A percentile compares a stretch with the other conserved stretches of the same genome.
These are phyloP conservation scores for Leontocebus nigricollis DNA, from an alignment of 2,797 vertebrate genomes.

Conservation along the genomic window DNA sequence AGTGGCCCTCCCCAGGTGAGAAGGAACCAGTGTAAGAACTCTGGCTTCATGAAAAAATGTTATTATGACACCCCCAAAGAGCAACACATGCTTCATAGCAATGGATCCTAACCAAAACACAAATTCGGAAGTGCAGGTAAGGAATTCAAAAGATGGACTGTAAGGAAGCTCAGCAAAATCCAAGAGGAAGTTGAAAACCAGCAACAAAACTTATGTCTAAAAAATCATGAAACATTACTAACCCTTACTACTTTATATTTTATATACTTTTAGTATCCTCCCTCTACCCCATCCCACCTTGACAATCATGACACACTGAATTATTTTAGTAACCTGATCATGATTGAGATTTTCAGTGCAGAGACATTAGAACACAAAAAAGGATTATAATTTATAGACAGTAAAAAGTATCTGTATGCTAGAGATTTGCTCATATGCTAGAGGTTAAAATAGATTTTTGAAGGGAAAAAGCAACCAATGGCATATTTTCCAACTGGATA, in stretches of 20 bases:
- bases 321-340: neutral
- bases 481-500: neutral
- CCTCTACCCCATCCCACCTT: fast-evolving
- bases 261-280: neutral
- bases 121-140: neutral
- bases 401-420: neutral
- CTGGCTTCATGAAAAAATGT: neutral
- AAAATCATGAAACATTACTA: neutral
- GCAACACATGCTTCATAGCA: neutral
- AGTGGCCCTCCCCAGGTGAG: neutral
- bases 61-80: neutral
- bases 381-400: neutral
- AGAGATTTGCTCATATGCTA: neutral
- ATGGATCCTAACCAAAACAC: neutral
- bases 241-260: neutral
- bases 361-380: neutral
- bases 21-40: neutral
- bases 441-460: neutral
- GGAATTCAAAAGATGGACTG: neutral
- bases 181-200: neutral
- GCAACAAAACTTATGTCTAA: neutral
- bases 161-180: neutral
- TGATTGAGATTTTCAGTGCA: neutral
- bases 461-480: neutral
- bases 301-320: neutral